A percentile compares a stretch with the other conserved stretches of the same genome.
These are phyloP conservation scores for Nesidiocoris tenuis DNA, from an alignment of 2,888 invertebrate species.

Conservation along the genomic window DNA sequence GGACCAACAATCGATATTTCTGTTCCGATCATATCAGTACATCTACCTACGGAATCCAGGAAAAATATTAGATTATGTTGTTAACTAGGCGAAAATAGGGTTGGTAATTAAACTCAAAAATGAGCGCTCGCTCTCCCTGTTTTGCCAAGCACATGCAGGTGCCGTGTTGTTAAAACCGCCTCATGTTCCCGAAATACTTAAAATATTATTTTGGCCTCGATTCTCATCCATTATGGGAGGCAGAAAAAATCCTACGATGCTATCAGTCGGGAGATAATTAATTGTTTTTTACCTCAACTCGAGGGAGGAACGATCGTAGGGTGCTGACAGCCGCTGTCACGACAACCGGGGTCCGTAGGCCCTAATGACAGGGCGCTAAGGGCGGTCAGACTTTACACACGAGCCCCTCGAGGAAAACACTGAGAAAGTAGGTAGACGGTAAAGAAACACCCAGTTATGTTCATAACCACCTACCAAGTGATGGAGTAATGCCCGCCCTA, in stretches of 20 bases:
- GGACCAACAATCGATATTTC: too few relatives aligned
- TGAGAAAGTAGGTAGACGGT: slow-evolving; percentile 6
- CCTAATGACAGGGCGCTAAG: slow-evolving; percentile 31
- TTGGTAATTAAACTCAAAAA: too few relatives aligned
- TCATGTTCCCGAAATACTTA: too few relatives aligned
- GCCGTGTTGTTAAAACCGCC: too few relatives aligned
- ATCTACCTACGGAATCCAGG: too few relatives aligned
- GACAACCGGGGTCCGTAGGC: slow-evolving; percentile 5
- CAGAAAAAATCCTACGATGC: background rate
- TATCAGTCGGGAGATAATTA: background rate
- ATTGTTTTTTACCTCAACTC: slow-evolving; percentile 19
- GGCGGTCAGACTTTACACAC: slow-evolving; percentile 1
- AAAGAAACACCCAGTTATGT: background rate
- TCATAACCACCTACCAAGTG: slow-evolving; percentile 22
- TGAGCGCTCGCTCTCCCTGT: too few relatives aligned
- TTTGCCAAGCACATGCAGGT: too few relatives aligned
- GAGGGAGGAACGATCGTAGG: slow-evolving; percentile 1
- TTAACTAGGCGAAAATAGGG: too few relatives aligned
- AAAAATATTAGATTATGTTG: too few relatives aligned
- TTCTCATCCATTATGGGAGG: too few relatives aligned
- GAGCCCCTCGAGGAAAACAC: slow-evolving; percentile 10
- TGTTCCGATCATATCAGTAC: too few relatives aligned
- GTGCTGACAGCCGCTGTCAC: slow-evolving; percentile 30
- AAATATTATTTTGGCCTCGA: too few relatives aligned
- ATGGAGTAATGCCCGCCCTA: background rate